Evolutionary conservation across 2,888 invertebrate genomes (phyloP), one percentile per base, ranked within the genome.

Genomic region (Artemia sinica): DNA sequence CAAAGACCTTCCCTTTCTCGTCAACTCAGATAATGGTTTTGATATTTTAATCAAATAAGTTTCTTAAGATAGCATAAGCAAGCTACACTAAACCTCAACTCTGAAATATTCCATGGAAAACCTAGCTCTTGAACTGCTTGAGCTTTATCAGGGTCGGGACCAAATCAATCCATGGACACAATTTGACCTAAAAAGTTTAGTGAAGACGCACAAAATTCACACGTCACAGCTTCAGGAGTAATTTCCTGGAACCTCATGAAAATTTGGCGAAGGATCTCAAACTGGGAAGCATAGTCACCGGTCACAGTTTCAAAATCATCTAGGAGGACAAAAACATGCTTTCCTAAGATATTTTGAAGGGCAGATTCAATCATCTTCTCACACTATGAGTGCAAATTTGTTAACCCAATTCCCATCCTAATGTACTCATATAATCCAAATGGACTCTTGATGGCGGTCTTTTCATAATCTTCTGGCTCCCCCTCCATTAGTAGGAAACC

Each of bases 201-300:
- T 11, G 52, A 51, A 51, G 52, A 11, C 52, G n/a, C 52, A 51
- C 52, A 51, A n/a, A 51, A 51, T n/a, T 51, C 52, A n/a, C 52
- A 51, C n/a, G 11, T 51, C 52, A n/a, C n/a, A 11, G 52, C 11
- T 51, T 51, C n/a, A 11, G n/a, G 52, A 11, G 11, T 51, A 11
- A 51, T 11, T 51, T 51, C 11, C n/a, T 51, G 52, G 52, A 51
- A 51, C 11, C 52, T 11, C n/a, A 11, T n/a, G n/a, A 51, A 51
- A 11, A 51, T n/a, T 51, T 51, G 52, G 11, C 52, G 52, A 11
- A 51, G 52, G n/a, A 51, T 11, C n/a, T n/a, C 11, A 11, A 51
- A 51, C 11, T 51, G 52, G n/a, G 11, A 11, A n/a, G 52, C 52
- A 51, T 11, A n/a, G n/a, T n/a, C 52, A n/a, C 11, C 52, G 11